Evolutionary conservation across 2,888 invertebrate genomes (phyloP), one percentile per base, ranked within the genome.

Genomic region (Empis stercorea): DNA sequence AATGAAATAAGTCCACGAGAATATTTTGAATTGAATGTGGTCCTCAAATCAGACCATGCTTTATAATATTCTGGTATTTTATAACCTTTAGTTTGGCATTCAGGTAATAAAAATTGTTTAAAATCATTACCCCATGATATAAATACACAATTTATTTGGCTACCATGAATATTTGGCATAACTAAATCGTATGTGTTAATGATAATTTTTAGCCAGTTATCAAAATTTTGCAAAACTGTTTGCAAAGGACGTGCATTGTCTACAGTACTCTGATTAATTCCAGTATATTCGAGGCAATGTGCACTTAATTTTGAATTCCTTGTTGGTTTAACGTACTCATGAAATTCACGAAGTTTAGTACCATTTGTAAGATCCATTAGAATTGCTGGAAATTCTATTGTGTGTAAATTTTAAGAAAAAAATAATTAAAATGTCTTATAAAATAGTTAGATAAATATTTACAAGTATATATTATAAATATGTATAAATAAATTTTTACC

Each of bases 121-220:
- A 80, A 70, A 63, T 80, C 79, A 78, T 78, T 76, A 51, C 73
- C 71, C 79, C 79, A 79, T 30, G 78, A 78, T 40, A 75, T 73
- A 55, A 73, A 71, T 5, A 68, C 69, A 54, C 71, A 72, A 54
- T 68, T 70, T 49, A 68, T 70, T 46, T 61, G 55, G 62, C 53
- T 27, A 2, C 23, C 9, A 9, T 3, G 5, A 20, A 20, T 20
- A 27, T 75, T 65, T 17, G 66, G 67, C 52, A 68, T 52, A 27
- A 56, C 45, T 13, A 69, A 53, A 48, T 62, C 61, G 2, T 65
- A 61, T 3, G 58, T 52, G 3, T 61, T 59, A 46, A 68, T 45
- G 47, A 65, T 63, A 50, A 69, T 68, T 51, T 70, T 68, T 40
- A 79, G 51, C 79, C 79, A 80, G 40, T 70, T 69, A 30, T 63